Conservation (phyloP, 1,140 invertebrate species). For the Dreissena rostriformis region DNA sequence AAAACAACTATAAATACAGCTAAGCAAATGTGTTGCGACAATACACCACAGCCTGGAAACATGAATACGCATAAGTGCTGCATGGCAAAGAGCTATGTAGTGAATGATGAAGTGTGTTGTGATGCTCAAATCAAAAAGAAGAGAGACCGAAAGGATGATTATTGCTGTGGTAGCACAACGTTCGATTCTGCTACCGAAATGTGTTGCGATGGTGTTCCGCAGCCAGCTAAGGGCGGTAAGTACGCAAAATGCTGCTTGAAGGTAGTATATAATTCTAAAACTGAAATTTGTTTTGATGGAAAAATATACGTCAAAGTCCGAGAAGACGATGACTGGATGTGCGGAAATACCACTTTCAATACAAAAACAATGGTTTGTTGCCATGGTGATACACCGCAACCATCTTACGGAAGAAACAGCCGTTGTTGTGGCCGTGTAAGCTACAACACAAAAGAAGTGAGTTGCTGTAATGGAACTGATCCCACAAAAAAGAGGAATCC, state of each 20-base stretch:
- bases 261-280: slow-evolving; percentile 38
- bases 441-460: slow-evolving; percentile 30
- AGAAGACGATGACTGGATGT: slow-evolving; percentile 39
- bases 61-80: slow-evolving; percentile 46
- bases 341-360: slow-evolving; percentile 53
- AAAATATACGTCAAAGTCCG: slow-evolving; percentile 23
- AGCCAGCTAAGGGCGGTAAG: slow-evolving; percentile 24
- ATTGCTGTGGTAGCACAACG: slow-evolving; percentile 47
- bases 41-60: slow-evolving; percentile 41
- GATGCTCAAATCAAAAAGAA: slow-evolving; percentile 2
- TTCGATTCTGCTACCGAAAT: slow-evolving; percentile 38
- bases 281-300: slow-evolving; percentile 36
- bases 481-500: slow-evolving; percentile 7
- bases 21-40: slow-evolving; percentile 46
- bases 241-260: slow-evolving; percentile 40
- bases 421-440: slow-evolving; percentile 46
- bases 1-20: slow-evolving; percentile 48
- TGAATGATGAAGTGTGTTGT: slow-evolving; percentile 50
- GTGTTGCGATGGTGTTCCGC: slow-evolving; percentile 45
- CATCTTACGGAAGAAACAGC: slow-evolving; percentile 26
- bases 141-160: slow-evolving; percentile 7
- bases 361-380: slow-evolving; percentile 49
- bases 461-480: slow-evolving; percentile 47
- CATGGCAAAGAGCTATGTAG: slow-evolving; percentile 18
- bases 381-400: slow-evolving; percentile 26